Conservation (phyloP, 2,113 vertebrate genomes). For the Chloroceryle aenea region DNA sequence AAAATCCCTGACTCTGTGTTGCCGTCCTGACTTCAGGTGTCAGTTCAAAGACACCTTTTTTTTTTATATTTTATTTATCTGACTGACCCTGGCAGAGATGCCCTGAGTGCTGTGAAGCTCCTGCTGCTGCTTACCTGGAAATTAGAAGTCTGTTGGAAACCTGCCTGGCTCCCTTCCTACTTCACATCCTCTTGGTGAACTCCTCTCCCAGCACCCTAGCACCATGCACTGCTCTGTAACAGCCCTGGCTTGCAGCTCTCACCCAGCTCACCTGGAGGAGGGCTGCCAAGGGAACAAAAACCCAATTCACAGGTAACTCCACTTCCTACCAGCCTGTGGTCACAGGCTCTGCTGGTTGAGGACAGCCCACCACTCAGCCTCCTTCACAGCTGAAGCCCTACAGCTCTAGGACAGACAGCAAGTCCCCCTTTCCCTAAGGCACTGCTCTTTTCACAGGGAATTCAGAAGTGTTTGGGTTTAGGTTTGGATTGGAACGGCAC, state of each 20-base stretch:
- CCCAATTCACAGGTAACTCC: background rate
- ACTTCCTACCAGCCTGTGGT: background rate
- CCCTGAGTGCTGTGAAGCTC: fast-evolving
- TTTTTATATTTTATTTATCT: background rate
- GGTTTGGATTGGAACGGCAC: background rate
- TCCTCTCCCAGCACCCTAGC: background rate
- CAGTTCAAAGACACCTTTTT: background rate
- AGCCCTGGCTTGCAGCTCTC: background rate
- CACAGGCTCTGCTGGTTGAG: background rate
- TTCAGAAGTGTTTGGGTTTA: background rate
- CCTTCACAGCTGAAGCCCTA: background rate
- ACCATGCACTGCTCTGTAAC: fast-evolving
- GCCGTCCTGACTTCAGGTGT: background rate
- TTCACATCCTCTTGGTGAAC: fast-evolving
- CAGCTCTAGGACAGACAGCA: background rate
- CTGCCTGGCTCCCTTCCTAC: background rate
- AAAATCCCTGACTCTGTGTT: fast-evolving
- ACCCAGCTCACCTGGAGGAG: background rate
- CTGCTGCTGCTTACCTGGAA: background rate
- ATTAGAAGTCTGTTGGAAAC: background rate
- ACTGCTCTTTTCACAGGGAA: background rate
- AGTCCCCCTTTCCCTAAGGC: background rate
- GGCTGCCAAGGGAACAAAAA: background rate
- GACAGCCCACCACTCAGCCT: background rate
- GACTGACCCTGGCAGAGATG: background rate